Base-by-base conservation (phyloP, 2,113 vertebrate species). In the Clarias batrachus region DNA sequence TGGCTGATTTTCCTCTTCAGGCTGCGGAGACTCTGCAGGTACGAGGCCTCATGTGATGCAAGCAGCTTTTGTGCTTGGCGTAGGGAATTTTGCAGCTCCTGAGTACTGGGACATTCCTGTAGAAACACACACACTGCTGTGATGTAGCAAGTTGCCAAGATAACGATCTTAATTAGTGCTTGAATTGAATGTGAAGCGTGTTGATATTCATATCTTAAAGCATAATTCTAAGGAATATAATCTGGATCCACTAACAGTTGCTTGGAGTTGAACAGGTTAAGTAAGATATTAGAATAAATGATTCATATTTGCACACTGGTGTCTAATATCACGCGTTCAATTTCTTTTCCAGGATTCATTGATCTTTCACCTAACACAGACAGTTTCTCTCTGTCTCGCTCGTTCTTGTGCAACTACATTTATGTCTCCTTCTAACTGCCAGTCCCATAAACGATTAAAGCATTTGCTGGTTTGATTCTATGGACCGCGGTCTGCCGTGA, bases 11-110 rank as follows among this genome's bases (percentile, higher is more conserved):
- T 96, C 86, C 96, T 96, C 91, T 89, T 95, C 83, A 97, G 92
- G 57, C 92, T 91, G 0, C 92, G 94, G 0, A 91, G 94, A 70
- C 94, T 94, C 87, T 91, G 95, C 87, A 95, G 56, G 59, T 96
- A 96, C 1, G 95, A 93, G 2, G 95, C 92, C 88, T 97, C 96
- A 33, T 97, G 96, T 0, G 92, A 93, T 0, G 93, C 94, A 12
- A 97, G 94, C 87, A 97, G 93, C 88, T 95, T 97, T 93, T 97
- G 96, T 87, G 96, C 94, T 92, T 97, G 96, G 74, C 89, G 93
- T 76, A 97, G 89, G 0, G 84, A 88, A 0, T 89, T 91, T 27
- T 96, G 94, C 0, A 93, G 90, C 68, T 96, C 96, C 87, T 93
- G 94, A 79, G 87, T 92, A 87, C 91, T 93, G 5, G 93, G 88